These are phyloP conservation scores for Parnassius mnemosyne DNA, from an alignment of 2,888 invertebrate species.

Conservation along the genomic window DNA sequence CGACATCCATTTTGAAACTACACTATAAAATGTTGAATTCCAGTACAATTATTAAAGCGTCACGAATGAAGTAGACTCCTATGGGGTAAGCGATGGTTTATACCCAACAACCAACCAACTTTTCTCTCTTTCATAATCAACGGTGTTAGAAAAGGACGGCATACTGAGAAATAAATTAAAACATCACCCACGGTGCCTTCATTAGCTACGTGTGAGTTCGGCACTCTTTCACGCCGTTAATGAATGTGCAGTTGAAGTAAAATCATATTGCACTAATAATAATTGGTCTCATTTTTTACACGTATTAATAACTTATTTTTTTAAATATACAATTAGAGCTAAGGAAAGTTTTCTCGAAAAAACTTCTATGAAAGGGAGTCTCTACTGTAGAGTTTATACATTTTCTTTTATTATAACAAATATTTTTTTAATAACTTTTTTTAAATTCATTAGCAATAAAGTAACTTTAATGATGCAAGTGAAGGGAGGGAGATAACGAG, in stretches of 20 bases:
- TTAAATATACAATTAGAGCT: too few species aligned
- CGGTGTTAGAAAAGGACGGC: slow-evolving; percentile 40
- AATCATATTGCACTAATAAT: slow-evolving; percentile 62
- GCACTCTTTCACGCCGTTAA: slow-evolving; percentile 48
- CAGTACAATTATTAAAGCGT: slow-evolving; percentile 61
- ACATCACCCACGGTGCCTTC: slow-evolving; percentile 49
- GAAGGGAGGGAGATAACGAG: too few species aligned
- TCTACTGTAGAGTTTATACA: too few species aligned
- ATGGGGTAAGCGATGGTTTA: slow-evolving; percentile 28
- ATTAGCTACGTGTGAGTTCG: slow-evolving; percentile 73
- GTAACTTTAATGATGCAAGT: too few species aligned
- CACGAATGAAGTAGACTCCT: slow-evolving; percentile 49
- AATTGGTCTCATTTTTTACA: slow-evolving; percentile 23
- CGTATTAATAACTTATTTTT: background rate
- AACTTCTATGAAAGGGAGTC: too few species aligned
- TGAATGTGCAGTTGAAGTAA: slow-evolving; percentile 60
- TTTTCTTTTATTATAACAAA: too few species aligned
- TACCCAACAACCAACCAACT: slow-evolving; percentile 27
- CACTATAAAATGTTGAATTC: slow-evolving; percentile 45
- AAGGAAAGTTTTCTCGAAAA: too few species aligned
- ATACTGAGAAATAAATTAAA: slow-evolving; percentile 45
- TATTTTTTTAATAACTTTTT: too few species aligned
- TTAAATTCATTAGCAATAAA: too few species aligned
- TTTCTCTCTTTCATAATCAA: slow-evolving; percentile 30
- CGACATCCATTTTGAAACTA: slow-evolving; percentile 25